These are phyloP conservation scores for Catalaphyllia jardinei DNA, from an alignment of 64 coral and sea anemone species.

Conservation along the genomic window DNA sequence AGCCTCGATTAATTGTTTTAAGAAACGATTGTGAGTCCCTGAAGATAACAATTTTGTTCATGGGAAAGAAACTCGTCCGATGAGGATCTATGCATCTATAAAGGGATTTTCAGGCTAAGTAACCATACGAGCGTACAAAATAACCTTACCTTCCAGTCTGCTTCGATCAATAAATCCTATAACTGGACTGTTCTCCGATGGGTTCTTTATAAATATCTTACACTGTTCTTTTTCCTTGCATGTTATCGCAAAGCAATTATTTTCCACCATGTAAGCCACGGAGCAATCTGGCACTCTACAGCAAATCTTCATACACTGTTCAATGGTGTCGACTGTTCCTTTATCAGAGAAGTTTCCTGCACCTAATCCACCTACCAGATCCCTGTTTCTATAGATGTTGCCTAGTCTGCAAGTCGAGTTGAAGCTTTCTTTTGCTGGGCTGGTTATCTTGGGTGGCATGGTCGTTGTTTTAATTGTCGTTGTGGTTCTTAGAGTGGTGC, in stretches of 20 bases:
- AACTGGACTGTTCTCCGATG: slow-evolving; percentile 59
- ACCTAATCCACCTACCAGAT: slow-evolving; percentile 79
- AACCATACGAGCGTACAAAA: no score
- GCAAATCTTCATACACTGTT: slow-evolving; percentile 83
- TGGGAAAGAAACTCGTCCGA: no score
- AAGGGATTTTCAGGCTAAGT: no score
- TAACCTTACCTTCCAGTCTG: slow-evolving; percentile 48
- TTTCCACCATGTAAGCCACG: slow-evolving; percentile 72
- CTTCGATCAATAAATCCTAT: slow-evolving; percentile 84
- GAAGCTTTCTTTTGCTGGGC: slow-evolving; percentile 2
- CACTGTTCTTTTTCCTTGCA: slow-evolving; percentile 66
- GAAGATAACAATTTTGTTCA: no score
- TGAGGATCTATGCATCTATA: no score
- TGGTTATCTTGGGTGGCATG: background rate
- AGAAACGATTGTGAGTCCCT: no score
- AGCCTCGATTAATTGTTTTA: no score
- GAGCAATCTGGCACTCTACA: slow-evolving; percentile 74
- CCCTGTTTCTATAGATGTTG: slow-evolving; percentile 68
- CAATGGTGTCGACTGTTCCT: slow-evolving; percentile 63
- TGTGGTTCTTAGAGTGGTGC: slow-evolving; percentile 21
- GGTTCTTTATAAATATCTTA: slow-evolving; percentile 53
- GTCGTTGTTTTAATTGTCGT: slow-evolving; percentile 13
- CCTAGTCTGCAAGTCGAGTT: slow-evolving; percentile 49
- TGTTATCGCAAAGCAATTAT: slow-evolving; percentile 69
- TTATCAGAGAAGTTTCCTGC: slow-evolving; percentile 89